Base-by-base conservation (phyloP, 2,888 invertebrate genomes). In the Ophraella communa region DNA sequence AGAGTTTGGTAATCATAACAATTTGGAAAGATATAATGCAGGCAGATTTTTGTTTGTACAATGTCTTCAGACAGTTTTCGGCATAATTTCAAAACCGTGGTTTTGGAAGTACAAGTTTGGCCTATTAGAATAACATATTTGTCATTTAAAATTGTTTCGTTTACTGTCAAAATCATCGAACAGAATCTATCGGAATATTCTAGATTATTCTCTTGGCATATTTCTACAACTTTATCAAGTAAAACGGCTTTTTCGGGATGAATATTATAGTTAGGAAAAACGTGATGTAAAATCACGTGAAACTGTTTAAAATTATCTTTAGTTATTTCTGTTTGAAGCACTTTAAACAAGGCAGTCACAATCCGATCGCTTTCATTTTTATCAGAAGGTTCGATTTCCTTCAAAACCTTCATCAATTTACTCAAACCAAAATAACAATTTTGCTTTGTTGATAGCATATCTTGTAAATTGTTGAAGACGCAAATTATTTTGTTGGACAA, bases 81-180 rank as follows among this genome's bases (percentile, higher is more conserved):
- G 66, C 95, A 82, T 2, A 91, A 88, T 78, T 90, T 87, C 52
- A 91, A 83, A 0, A 91, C 89, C 73, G 87, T 88, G 0, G 94
- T 92, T 84, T 96, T 96, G 1, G 91, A 93, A 53, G 91, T 85
- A 79, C 87, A 86, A 0, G 91, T 88, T 73, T 91, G 90, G 2
- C 95, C 95, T 1, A 95, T 89, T 75, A 95, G 80, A 91, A 95
- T 92, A 79, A 94, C 91, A 0, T 94, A 94, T 78, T 93, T 93
- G 11, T 62, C 62, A 4, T 92, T 92, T 67, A 91, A 89, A 88
- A 95, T 92, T 91, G 93, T 92, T 82, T 94, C 93, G 77, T 87
- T 93, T 0, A 92, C 91, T 83, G 95, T 94, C 66, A 92, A 89
- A 14, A 95, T 87, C 85, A 95, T 95, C 42, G 85, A 74, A 4